Percentiles rank a stretch among this genome's conserved stretches.
These are phyloP conservation scores for Telenomus remus DNA, from an alignment of 1,140 invertebrate species.

Conservation along the genomic window DNA sequence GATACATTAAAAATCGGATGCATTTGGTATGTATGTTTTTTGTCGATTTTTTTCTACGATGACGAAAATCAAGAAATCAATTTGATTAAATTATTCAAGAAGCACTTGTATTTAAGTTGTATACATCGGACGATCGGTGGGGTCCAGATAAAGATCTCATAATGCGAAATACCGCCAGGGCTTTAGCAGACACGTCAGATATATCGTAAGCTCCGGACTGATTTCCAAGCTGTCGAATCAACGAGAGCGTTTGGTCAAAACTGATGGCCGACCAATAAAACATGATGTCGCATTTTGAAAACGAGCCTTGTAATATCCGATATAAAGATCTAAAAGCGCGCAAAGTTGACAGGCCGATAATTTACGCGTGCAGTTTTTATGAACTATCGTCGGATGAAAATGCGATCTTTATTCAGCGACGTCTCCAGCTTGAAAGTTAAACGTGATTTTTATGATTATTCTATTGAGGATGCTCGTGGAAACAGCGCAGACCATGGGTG, in stretches of 20 bases:
- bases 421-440: constrained; percentile 29
- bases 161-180: constrained; percentile 15
- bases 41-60: no score
- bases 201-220: not conserved
- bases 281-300: constrained; percentile 12
- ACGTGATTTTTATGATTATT: constrained; percentile 48
- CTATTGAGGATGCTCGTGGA: constrained; percentile 39
- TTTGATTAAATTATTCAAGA: no score
- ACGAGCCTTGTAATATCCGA: constrained; percentile 12
- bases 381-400: constrained; percentile 32
- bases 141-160: constrained; percentile 32
- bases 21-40: no score
- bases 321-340: constrained; percentile 13
- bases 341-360: constrained; percentile 19
- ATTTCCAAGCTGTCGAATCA: constrained; percentile 5
- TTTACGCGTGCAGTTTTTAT: constrained; percentile 19
- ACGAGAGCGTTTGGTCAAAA: constrained; percentile 8
- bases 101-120: no score
- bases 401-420: constrained; percentile 37
- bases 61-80: no score
- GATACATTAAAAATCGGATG: no score
- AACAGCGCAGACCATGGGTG: constrained; percentile 52
- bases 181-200: constrained; percentile 13
- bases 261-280: constrained; percentile 21
- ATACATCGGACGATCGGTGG: constrained; percentile 1